Evolutionary conservation across 2,888 invertebrate genomes (phyloP).

Genomic region (Lasioglossum vierecki): DNA sequence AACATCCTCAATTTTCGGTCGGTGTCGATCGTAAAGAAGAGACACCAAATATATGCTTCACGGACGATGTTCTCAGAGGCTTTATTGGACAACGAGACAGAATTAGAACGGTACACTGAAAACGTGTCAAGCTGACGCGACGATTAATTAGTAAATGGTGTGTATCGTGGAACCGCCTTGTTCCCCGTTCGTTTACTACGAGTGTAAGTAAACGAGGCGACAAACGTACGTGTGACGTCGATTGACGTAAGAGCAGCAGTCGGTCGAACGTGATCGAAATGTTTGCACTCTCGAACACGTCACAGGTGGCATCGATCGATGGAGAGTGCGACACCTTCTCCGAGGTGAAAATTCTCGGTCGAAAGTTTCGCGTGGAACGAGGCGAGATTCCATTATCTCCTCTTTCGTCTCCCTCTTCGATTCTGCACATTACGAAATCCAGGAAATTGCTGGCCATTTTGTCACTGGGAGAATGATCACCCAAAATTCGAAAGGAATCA

Average conservation of each 20-base stretch:
- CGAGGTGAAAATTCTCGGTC: background rate
- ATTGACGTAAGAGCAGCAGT: constrained; percentile 62
- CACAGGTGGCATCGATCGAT: background rate
- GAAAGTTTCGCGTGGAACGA: background rate
- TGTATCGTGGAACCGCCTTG: background rate
- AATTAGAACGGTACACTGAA: background rate
- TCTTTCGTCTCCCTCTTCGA: background rate
- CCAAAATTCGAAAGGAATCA: background rate
- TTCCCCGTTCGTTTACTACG: background rate
- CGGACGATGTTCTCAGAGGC: background rate
- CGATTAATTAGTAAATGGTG: background rate
- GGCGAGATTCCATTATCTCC: background rate
- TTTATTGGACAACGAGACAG: background rate
- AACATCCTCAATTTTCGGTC: background rate
- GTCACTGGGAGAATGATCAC: background rate
- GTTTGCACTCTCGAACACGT: constrained; percentile 4
- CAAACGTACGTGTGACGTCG: constrained; percentile 56
- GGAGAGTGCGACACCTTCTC: background rate
- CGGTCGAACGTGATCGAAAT: constrained; percentile 59
- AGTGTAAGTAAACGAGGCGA: constrained; percentile 1
- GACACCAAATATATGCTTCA: background rate
- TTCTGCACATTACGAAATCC: background rate
- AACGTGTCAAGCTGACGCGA: background rate
- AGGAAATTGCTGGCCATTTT: background rate
- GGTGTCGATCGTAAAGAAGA: background rate